These are phyloP conservation scores for Rhodeus uyekii DNA, from an alignment of 2,797 vertebrate species.

Conservation along the genomic window DNA sequence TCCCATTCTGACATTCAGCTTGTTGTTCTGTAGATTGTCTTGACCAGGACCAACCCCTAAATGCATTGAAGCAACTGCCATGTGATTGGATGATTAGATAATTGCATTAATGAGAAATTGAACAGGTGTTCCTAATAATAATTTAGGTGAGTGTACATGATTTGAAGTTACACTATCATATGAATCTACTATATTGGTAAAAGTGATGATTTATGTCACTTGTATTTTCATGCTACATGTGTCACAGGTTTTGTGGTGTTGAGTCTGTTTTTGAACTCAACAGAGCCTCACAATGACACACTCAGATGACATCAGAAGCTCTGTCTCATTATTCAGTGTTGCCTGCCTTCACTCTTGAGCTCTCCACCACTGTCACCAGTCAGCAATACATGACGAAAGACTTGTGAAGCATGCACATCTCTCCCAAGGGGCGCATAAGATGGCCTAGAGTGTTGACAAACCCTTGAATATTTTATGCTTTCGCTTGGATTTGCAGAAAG, in stretches of 20 bases:
- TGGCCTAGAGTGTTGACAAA: conserved; percentile 45
- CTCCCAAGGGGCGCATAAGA: conserved; percentile 33
- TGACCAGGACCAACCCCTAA: too few relatives aligned
- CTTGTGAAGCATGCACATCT: conserved; percentile 41
- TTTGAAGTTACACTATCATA: not conserved
- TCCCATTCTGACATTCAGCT: too few relatives aligned
- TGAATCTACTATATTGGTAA: too few relatives aligned
- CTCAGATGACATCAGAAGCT: conserved; percentile 37
- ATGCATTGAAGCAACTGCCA: too few relatives aligned
- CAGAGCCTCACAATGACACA: conserved; percentile 17
- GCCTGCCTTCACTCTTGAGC: conserved; percentile 3
- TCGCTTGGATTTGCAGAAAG: conserved; percentile 21
- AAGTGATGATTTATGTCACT: too few relatives aligned
- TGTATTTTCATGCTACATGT: conserved; percentile 26
- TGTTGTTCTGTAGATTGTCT: too few relatives aligned
- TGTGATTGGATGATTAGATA: too few relatives aligned
- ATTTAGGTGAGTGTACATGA: too few relatives aligned
- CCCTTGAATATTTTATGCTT: conserved; percentile 50
- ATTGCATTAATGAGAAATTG: too few relatives aligned
- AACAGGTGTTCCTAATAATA: too few relatives aligned
- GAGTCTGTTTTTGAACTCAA: conserved; percentile 25
- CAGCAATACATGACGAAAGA: conserved; percentile 32
- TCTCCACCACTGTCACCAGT: conserved; percentile 41
- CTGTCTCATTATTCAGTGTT: conserved; percentile 38
- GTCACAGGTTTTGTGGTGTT: not conserved